Conservation (phyloP, 2,113 vertebrate genomes). For the Cavia porcellus region DNA sequence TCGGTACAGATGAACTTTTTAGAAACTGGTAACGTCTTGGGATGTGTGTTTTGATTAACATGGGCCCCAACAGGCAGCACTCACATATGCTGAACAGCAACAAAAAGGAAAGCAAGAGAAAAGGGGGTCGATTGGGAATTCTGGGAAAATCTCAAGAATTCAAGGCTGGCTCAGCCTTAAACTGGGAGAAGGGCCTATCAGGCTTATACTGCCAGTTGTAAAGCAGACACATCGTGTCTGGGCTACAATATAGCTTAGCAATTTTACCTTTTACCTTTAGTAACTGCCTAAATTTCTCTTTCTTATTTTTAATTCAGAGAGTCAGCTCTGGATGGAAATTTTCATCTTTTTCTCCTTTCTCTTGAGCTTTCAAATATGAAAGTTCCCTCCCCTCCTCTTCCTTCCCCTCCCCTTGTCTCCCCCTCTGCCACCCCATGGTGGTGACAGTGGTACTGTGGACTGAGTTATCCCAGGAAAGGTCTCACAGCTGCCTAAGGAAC, state of each 20-base stretch:
- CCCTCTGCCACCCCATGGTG: no score
- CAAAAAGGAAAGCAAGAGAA: background rate
- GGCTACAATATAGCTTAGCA: background rate
- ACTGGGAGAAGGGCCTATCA: background rate
- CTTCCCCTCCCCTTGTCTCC: rapidly evolving
- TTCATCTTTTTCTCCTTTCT: background rate
- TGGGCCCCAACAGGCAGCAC: background rate
- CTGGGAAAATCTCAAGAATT: background rate
- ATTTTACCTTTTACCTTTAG: background rate
- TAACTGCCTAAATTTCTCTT: background rate
- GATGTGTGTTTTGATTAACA: background rate
- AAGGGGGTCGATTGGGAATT: background rate
- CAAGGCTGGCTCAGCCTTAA: background rate
- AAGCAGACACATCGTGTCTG: background rate
- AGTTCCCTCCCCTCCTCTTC: background rate
- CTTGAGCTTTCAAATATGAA: background rate
- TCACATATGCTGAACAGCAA: background rate
- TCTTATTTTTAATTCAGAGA: background rate
- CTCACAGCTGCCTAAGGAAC: background rate
- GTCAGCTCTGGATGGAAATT: background rate
- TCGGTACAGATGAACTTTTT: background rate
- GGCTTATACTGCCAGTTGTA: background rate
- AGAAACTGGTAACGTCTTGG: background rate
- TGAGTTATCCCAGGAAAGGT: background rate
- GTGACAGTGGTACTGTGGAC: background rate